Conservation (phyloP, 2,888 invertebrate species). For the Orthosia gracilis region DNA sequence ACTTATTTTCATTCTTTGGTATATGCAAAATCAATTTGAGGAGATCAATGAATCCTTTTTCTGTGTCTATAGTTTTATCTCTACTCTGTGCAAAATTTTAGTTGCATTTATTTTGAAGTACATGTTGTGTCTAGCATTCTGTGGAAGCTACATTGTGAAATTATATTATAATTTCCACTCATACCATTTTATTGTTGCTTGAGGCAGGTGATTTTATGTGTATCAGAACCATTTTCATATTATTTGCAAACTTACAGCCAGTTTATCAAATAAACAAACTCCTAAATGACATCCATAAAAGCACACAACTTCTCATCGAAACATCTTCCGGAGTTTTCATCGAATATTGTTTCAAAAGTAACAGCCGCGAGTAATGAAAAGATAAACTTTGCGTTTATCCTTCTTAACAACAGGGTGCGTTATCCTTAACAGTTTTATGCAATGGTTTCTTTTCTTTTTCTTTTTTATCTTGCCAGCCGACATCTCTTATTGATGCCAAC, state of each 20-base stretch:
- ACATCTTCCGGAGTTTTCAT: not conserved
- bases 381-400: slow-evolving; percentile 47
- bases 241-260: not conserved
- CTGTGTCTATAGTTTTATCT: too few relatives aligned
- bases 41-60: not conserved
- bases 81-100: too few relatives aligned
- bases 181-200: not conserved
- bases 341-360: slow-evolving; percentile 28
- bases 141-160: too few relatives aligned
- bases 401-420: slow-evolving; percentile 27
- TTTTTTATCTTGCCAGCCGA: slow-evolving; percentile 55
- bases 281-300: slow-evolving; percentile 13
- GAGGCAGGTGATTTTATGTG: too few relatives aligned
- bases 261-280: slow-evolving; percentile 17
- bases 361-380: slow-evolving; percentile 22
- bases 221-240: not conserved
- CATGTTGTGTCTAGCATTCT: too few relatives aligned
- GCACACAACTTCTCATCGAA: slow-evolving; percentile 13
- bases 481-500: slow-evolving; percentile 59
- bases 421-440: slow-evolving; percentile 54
- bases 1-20: too few relatives aligned
- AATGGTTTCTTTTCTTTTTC: slow-evolving; percentile 43
- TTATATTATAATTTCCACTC: not conserved
- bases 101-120: too few relatives aligned
- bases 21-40: not conserved